A percentile compares a stretch with the other conserved stretches of the same genome.
Evolutionary conservation across 2,113 vertebrate genomes (phyloP).

Genomic region (Penelope pileata): DNA sequence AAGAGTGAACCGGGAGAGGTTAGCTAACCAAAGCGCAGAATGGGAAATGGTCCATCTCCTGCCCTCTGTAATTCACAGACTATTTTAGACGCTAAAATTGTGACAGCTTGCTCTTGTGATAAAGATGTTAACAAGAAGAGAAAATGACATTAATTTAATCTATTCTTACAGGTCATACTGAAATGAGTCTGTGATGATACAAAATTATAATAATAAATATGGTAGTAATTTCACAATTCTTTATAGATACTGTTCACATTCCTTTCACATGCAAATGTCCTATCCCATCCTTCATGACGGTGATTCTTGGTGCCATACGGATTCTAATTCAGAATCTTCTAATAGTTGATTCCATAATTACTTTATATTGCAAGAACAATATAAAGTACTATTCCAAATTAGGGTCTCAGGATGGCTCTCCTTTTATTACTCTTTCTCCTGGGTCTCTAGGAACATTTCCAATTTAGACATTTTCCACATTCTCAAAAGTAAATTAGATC

Average conservation of each 20-base stretch:
- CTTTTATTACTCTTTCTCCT: conserved; percentile 1
- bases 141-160: conserved; percentile 86
- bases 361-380: conserved; percentile 56
- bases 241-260: conserved; percentile 74
- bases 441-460: neutral
- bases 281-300: conserved; percentile 74
- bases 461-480: neutral
- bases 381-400: conserved; percentile 60
- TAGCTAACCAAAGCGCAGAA: conserved; percentile 53
- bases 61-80: conserved; percentile 62
- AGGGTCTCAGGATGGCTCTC: conserved; percentile 39
- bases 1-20: conserved; percentile 1
- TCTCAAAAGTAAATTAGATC: conserved; percentile 25
- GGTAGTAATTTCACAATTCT: conserved; percentile 83
- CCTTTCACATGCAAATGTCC: conserved; percentile 83
- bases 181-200: conserved; percentile 83
- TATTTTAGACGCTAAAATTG: conserved; percentile 79
- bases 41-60: conserved; percentile 70
- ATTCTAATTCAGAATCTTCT: conserved; percentile 74
- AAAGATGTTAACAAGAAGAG: conserved; percentile 86
- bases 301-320: conserved; percentile 78
- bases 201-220: conserved; percentile 87
- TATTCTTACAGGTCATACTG: conserved; percentile 83
- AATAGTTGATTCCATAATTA: conserved; percentile 77
- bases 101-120: conserved; percentile 83